Conservation (phyloP, 64 coral and sea anemone species). For the Orbicella faveolata region DNA sequence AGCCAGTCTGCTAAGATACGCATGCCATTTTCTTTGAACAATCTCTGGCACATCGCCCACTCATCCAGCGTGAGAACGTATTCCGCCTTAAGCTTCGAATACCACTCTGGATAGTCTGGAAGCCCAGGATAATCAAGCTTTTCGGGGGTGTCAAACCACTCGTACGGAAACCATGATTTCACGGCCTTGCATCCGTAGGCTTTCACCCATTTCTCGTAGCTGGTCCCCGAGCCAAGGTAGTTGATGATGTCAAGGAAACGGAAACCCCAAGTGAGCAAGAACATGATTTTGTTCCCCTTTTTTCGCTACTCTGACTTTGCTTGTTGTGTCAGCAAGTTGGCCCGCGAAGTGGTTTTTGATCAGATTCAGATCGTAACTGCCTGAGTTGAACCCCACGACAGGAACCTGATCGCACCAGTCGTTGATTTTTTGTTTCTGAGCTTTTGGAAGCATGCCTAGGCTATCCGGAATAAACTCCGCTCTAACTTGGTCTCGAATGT, state of each 20-base stretch:
- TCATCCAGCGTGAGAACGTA: constrained; percentile 8
- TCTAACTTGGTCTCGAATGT: neutral
- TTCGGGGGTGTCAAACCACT: too few species aligned
- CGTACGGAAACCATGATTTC: too few species aligned
- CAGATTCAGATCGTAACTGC: constrained; percentile 4
- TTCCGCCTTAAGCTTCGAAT: constrained; percentile 25
- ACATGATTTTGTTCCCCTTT: constrained; percentile 15
- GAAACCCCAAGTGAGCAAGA: neutral
- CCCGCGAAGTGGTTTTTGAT: constrained; percentile 9
- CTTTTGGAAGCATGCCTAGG: neutral
- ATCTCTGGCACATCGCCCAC: constrained; percentile 30
- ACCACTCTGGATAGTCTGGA: constrained; percentile 27
- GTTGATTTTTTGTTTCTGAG: neutral
- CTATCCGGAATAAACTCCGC: neutral
- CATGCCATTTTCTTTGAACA: constrained; percentile 23
- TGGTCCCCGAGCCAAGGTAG: neutral
- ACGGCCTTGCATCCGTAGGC: too few species aligned
- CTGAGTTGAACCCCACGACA: neutral
- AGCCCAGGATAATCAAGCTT: too few species aligned
- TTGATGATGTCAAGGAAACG: constrained; percentile 17
- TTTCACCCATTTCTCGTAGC: too few species aligned
- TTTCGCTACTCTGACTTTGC: neutral
- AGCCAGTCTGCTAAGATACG: constrained; percentile 19
- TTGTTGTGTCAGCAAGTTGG: neutral
- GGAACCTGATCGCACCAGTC: constrained; percentile 11